Conservation (phyloP, 1,140 invertebrate genomes). For the Penaeus vannamei region DNA sequence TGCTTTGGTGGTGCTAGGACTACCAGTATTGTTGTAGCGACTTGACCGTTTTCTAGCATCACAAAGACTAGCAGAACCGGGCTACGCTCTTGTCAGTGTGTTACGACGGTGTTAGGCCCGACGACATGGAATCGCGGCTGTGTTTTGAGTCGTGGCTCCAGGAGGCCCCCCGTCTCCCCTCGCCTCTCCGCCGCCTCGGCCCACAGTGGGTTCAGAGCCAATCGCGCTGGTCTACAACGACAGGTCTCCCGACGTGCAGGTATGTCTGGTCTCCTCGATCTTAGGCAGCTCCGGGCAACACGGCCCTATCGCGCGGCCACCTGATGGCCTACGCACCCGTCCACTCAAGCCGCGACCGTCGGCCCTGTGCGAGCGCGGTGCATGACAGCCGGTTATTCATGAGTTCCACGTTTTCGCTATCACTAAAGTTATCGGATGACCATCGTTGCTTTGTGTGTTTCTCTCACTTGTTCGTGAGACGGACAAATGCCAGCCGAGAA, state of each 20-base stretch:
- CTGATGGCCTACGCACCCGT: constrained; percentile 1
- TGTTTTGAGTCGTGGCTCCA: no score
- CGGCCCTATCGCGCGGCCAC: neutral
- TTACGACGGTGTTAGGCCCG: no score
- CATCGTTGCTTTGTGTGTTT: constrained; percentile 28
- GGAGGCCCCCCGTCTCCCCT: neutral
- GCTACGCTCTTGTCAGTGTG: no score
- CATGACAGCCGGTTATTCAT: constrained; percentile 10
- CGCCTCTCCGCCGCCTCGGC: constrained; percentile 1
- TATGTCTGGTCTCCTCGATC: constrained; percentile 6
- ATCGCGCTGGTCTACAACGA: constrained; percentile 7
- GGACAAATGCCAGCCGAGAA: constrained; percentile 19
- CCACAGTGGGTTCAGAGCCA: constrained; percentile 21
- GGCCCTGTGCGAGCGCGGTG: neutral
- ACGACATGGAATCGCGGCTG: no score
- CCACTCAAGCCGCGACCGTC: neutral
- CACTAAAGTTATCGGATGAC: constrained; percentile 25
- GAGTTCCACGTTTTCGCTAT: constrained; percentile 33
- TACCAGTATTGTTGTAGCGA: no score
- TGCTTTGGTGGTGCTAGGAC: no score
- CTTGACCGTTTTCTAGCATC: no score
- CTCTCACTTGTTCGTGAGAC: constrained; percentile 2
- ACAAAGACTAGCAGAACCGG: no score
- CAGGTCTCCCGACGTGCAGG: constrained; percentile 10
- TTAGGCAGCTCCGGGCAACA: neutral